Conservation (phyloP, 2,888 invertebrate species). For the Lasioglossum vierecki region DNA sequence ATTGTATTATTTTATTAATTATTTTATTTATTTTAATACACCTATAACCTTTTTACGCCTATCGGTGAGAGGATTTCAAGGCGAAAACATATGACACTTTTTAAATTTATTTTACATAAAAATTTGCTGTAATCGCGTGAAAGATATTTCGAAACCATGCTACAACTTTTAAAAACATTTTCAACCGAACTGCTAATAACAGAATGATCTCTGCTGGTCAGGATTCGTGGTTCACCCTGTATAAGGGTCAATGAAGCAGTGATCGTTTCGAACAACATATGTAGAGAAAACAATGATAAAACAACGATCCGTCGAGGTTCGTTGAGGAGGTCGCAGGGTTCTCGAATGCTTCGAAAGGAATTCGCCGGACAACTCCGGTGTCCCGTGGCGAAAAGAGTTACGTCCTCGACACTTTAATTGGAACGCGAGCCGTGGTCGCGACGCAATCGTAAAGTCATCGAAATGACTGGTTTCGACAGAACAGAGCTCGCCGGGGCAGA, state of each 20-base stretch:
- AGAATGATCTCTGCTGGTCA: too few relatives aligned
- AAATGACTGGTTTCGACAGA: slow-evolving; percentile 34
- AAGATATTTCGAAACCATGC: too few relatives aligned
- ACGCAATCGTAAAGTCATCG: slow-evolving; percentile 33
- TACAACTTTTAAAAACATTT: too few relatives aligned
- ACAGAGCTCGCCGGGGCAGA: slow-evolving; percentile 2
- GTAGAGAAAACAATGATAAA: not conserved
- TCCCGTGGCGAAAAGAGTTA: not conserved
- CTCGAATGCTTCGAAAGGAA: slow-evolving; percentile 8
- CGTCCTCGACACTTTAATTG: slow-evolving; percentile 35
- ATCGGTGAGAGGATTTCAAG: too few relatives aligned
- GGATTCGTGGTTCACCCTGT: too few relatives aligned
- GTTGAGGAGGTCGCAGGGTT: not conserved
- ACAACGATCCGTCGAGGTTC: not conserved
- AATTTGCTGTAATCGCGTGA: too few relatives aligned
- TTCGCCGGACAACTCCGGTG: slow-evolving; percentile 6
- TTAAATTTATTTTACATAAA: too few relatives aligned
- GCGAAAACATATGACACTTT: too few relatives aligned
- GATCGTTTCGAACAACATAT: not conserved
- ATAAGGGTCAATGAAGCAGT: not conserved
- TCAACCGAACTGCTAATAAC: too few relatives aligned
- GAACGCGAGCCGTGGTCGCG: slow-evolving; percentile 11
- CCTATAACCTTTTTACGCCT: too few relatives aligned
- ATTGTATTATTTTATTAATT: too few relatives aligned
- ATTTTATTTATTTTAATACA: too few relatives aligned